phyloP scores from a whole-genome alignment of 2,797 vertebrate species.

The Sebastes alutus region DNA sequence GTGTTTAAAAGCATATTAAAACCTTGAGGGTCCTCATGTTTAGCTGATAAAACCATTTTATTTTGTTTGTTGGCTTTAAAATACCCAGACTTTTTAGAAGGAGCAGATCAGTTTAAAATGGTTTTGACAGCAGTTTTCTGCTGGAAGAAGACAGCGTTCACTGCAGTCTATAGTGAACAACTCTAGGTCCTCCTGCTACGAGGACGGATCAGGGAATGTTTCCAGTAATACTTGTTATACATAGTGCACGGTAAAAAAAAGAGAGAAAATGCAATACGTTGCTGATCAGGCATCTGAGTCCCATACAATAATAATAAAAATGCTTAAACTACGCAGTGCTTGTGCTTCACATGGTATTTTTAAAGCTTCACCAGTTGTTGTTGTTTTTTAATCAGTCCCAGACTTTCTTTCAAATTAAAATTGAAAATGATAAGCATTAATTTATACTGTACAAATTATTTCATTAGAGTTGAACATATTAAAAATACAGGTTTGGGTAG shows the following conservation, averaged over 20 bases:
- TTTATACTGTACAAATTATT: not conserved
- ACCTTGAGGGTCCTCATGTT: not conserved
- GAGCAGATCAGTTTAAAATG: not conserved
- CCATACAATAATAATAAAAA: not conserved
- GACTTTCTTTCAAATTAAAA: not conserved
- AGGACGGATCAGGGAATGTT: not conserved
- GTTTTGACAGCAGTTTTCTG: not conserved
- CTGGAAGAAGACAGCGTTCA: not conserved
- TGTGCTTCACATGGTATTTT: not conserved
- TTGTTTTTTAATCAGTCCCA: not conserved
- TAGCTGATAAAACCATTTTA: not conserved
- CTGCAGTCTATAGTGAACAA: not conserved
- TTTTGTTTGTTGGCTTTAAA: not conserved
- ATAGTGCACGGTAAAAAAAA: not conserved
- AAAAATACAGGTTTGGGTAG: not conserved
- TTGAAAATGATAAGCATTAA: not conserved
- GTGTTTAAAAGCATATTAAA: not conserved
- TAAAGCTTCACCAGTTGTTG: not conserved
- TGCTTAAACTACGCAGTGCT: not conserved
- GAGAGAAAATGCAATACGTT: not conserved
- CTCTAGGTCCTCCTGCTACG: not conserved
- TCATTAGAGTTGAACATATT: not conserved
- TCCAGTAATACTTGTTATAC: not conserved
- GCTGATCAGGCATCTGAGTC: not conserved
- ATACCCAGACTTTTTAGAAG: not conserved